Base-by-base conservation (phyloP, 2,888 invertebrate genomes). In the Parasteatoda lunata region DNA sequence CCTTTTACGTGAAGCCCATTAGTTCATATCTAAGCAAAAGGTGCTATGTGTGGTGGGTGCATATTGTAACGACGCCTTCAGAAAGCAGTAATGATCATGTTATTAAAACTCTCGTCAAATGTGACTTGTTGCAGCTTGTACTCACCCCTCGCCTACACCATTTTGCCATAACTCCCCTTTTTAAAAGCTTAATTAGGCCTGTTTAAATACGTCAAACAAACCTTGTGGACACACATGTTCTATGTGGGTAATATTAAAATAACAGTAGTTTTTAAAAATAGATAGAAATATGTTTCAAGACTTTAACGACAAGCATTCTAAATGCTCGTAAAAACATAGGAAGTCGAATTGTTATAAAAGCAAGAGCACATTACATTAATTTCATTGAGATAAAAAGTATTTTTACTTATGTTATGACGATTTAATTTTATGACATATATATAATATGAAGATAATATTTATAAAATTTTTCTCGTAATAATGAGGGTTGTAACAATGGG, bases 61-160 rank as follows among this genome's bases (percentile, higher is more conserved):
- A 51, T 78, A 30, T 30, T 30, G 66, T 84, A 80, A 80, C 76
- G 80, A 77, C 54, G 82, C 76, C 76, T 72, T 72, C 64, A 64
- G 49, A 68, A 69, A 70, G 71, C 54, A 45, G 76, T 86, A 80
- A 86, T 86, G 85, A 86, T 86, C 66, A 54, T 76, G 80, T 80
- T 86, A 86, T 86, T 86, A 86, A 86, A 86, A 86, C 70, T 76
- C 79, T 71, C 85, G 80, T 86, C 80, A 86, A 86, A 80, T 80
- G 85, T 71, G 80, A 86, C 85, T 86, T 86, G 85, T 86, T 86
- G 85, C 85, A 80, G 80, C 85, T 71, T 80, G 79, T 64, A 64
- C 13, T 66, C 75, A 48, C 72, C 77, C 49, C 15, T 59, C 52
- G 3, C 69, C 65, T 45, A n/a, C 70, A 13, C 70, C 11, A 11